Conservation (phyloP, 2,113 vertebrate species). For the Oplegnathus fasciatus region DNA sequence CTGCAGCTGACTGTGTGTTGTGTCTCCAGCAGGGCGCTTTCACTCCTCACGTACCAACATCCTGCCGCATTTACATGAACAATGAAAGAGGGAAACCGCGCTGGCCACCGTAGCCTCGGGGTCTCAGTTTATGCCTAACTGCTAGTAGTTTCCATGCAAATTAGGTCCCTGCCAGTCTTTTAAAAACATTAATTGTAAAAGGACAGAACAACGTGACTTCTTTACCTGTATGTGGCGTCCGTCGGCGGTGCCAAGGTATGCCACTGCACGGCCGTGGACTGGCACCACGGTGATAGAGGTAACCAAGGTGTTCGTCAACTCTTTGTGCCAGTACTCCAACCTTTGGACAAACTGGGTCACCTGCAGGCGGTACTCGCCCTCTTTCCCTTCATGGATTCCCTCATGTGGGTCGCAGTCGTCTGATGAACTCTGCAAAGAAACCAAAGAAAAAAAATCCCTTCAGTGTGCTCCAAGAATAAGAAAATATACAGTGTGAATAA, state of each 20-base stretch:
- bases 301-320: slow-evolving; percentile 90
- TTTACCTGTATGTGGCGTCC: slow-evolving; percentile 95
- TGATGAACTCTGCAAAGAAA: slow-evolving; percentile 88
- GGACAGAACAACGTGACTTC: not conserved
- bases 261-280: slow-evolving; percentile 89
- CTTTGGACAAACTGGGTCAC: slow-evolving; percentile 91
- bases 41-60: slow-evolving; percentile 61
- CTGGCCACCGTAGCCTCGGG: slow-evolving; percentile 11
- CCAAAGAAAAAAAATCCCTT: slow-evolving; percentile 25
- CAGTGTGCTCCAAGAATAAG: not conserved
- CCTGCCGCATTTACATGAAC: slow-evolving; percentile 69
- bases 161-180: not conserved
- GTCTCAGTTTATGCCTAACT: slow-evolving; percentile 26
- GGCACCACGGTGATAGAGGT: slow-evolving; percentile 91
- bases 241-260: slow-evolving; percentile 91
- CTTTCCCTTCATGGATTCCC: slow-evolving; percentile 76
- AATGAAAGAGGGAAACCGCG: slow-evolving; percentile 53
- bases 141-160: slow-evolving; percentile 28
- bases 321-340: slow-evolving; percentile 92
- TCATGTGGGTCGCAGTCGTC: slow-evolving; percentile 92
- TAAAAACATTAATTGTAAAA: not conserved
- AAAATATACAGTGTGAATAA: not conserved
- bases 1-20: slow-evolving; percentile 21
- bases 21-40: slow-evolving; percentile 33
- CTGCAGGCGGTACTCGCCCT: slow-evolving; percentile 91